A percentile compares a stretch with the other conserved stretches of the same genome.
Conservation (phyloP, 2,888 invertebrate species). For the Eubasilissa splendida region DNA sequence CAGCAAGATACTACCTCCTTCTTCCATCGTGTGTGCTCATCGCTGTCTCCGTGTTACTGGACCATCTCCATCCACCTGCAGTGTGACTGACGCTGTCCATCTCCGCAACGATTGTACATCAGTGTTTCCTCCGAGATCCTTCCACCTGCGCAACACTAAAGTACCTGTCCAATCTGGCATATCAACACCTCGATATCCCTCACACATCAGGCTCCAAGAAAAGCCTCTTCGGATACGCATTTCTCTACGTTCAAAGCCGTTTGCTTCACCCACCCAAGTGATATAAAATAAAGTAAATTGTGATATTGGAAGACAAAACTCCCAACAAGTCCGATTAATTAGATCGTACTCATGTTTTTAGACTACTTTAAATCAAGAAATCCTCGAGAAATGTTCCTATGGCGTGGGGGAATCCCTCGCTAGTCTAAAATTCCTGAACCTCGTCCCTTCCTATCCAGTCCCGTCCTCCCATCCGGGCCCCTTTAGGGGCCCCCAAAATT, state of each 20-base stretch:
- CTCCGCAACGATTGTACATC: conserved; percentile 23
- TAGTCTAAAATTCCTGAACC: neutral
- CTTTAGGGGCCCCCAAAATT: conserved; percentile 53
- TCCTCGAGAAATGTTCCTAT: conserved; percentile 55
- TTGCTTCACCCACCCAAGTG: conserved; percentile 27
- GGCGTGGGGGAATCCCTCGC: conserved; percentile 18
- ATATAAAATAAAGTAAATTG: conserved; percentile 50
- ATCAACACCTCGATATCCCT: conserved; percentile 19
- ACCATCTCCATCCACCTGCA: neutral
- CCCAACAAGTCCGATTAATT: conserved; percentile 45
- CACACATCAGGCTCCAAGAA: neutral
- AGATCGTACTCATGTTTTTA: conserved; percentile 43
- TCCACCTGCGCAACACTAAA: conserved; percentile 38
- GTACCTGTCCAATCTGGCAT: conserved; percentile 41
- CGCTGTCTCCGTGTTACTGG: neutral
- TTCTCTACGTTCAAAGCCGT: conserved; percentile 21
- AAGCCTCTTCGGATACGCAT: neutral
- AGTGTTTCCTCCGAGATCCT: conserved; percentile 26
- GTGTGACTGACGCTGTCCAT: conserved; percentile 21
- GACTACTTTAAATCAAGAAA: conserved; percentile 45
- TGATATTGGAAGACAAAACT: conserved; percentile 47
- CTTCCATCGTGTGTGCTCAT: neutral
- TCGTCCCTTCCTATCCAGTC: conserved; percentile 18
- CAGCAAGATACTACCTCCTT: neutral
- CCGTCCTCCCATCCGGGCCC: conserved; percentile 49